Evolutionary conservation across 2,797 vertebrate species (phyloP).

Genomic region (Hemibagrus guttatus): DNA sequence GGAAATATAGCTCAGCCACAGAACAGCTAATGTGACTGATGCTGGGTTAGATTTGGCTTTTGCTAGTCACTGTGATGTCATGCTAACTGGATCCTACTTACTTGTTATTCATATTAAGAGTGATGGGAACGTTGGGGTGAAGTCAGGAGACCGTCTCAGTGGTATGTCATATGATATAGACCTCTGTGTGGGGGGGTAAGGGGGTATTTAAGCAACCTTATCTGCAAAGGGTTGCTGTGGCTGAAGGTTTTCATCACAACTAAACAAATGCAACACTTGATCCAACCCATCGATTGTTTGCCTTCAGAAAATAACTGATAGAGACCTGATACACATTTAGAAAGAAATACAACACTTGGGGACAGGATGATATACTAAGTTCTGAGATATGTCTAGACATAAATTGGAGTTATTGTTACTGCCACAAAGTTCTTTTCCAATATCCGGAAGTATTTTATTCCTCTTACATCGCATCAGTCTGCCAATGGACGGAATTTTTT

Average conservation of each 20-base stretch:
- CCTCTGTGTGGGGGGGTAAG: not conserved
- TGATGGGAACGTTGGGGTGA: not conserved
- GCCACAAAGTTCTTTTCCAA: not conserved
- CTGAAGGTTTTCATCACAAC: not conserved
- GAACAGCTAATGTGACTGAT: not conserved
- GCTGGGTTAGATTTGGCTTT: conserved; percentile 11
- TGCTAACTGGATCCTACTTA: not conserved
- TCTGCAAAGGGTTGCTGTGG: not conserved
- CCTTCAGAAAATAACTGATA: not conserved
- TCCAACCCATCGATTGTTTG: conserved; percentile 7
- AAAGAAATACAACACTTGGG: not conserved
- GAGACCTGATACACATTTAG: not conserved
- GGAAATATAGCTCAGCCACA: conserved; percentile 18
- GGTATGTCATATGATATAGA: not conserved
- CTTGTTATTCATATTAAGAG: conserved; percentile 1
- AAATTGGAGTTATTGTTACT: not conserved
- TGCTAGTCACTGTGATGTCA: conserved; percentile 1
- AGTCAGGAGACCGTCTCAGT: not conserved
- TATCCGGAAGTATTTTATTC: not conserved
- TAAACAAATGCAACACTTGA: not conserved
- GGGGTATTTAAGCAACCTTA: not conserved
- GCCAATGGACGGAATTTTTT: not conserved
- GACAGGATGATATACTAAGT: not conserved
- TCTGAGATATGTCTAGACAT: not conserved
- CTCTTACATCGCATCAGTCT: not conserved